These are phyloP conservation scores for Esox lucius DNA, from an alignment of 2,797 vertebrate genomes.

Conservation along the genomic window DNA sequence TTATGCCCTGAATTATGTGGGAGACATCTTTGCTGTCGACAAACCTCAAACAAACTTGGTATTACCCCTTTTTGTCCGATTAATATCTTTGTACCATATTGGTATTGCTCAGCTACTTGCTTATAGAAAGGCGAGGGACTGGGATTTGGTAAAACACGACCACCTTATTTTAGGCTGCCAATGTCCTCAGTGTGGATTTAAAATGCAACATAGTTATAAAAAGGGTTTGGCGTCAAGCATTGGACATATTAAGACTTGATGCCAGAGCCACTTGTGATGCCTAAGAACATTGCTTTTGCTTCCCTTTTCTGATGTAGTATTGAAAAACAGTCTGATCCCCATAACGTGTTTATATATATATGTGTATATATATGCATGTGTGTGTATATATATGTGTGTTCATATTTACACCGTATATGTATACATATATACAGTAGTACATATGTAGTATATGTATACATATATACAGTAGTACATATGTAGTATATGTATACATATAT, in stretches of 20 bases:
- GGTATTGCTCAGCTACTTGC: constrained; percentile 82
- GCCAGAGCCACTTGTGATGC: constrained; percentile 61
- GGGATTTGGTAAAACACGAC: constrained; percentile 61
- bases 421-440: constrained; percentile 71
- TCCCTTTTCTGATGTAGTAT: constrained; percentile 77
- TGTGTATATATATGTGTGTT: constrained; percentile 85
- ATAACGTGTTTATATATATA: constrained; percentile 84
- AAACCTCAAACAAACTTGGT: constrained; percentile 72
- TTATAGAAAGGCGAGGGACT: constrained; percentile 71
- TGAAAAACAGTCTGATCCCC: constrained; percentile 70
- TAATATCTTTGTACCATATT: constrained; percentile 87
- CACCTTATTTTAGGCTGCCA: constrained; percentile 70
- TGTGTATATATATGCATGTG: constrained; percentile 73
- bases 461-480: too few species aligned
- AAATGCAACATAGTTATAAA: constrained; percentile 63
- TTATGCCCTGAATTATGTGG: constrained; percentile 41
- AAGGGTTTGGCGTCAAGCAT: constrained; percentile 48
- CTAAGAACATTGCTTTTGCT: constrained; percentile 73
- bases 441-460: constrained; percentile 82
- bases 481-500: constrained; percentile 80
- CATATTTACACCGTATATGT: constrained; percentile 81
- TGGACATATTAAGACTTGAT: constrained; percentile 56
- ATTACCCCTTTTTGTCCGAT: constrained; percentile 64
- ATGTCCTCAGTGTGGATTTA: constrained; percentile 76
- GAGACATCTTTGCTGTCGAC: constrained; percentile 65